A percentile compares a stretch with the other conserved stretches of the same genome.
phyloP scores from a whole-genome alignment of 2,888 invertebrate species.

The Cheilosia urbana region DNA sequence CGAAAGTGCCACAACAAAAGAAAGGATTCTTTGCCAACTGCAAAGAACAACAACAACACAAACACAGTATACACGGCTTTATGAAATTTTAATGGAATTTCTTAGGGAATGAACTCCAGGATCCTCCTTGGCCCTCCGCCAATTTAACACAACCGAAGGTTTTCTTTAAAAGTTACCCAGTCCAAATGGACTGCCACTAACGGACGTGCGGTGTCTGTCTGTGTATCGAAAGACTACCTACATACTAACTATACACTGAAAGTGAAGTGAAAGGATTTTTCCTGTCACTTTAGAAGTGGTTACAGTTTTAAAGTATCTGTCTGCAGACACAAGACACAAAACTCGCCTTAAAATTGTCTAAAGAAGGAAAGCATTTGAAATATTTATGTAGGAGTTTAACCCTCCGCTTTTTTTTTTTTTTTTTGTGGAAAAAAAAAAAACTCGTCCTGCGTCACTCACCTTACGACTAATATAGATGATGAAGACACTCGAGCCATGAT shows the following conservation, averaged over 20 bases:
- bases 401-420: not conserved
- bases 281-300: conserved; percentile 45
- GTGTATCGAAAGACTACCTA: conserved; percentile 4
- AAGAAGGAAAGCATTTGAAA: conserved; percentile 48
- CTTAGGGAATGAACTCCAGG: conserved; percentile 27
- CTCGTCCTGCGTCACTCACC: conserved; percentile 16
- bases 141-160: conserved; percentile 5
- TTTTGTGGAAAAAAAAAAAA: not conserved
- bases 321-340: conserved; percentile 15
- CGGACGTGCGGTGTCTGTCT: conserved; percentile 49
- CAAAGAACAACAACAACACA: not conserved
- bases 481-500: conserved; percentile 43
- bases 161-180: conserved; percentile 27
- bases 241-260: not conserved
- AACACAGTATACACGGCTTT: conserved; percentile 23
- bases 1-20: conserved; percentile 29
- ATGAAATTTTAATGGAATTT: conserved; percentile 58
- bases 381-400: conserved; percentile 43
- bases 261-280: conserved; percentile 51
- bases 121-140: not conserved
- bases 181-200: conserved; percentile 43
- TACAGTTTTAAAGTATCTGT: conserved; percentile 39
- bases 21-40: conserved; percentile 2
- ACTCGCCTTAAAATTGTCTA: conserved; percentile 19
- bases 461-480: conserved; percentile 13